Evolutionary conservation across 1,140 invertebrate species (phyloP), one percentile per base, ranked within the genome.

Genomic region (Conus betulinus): DNA sequence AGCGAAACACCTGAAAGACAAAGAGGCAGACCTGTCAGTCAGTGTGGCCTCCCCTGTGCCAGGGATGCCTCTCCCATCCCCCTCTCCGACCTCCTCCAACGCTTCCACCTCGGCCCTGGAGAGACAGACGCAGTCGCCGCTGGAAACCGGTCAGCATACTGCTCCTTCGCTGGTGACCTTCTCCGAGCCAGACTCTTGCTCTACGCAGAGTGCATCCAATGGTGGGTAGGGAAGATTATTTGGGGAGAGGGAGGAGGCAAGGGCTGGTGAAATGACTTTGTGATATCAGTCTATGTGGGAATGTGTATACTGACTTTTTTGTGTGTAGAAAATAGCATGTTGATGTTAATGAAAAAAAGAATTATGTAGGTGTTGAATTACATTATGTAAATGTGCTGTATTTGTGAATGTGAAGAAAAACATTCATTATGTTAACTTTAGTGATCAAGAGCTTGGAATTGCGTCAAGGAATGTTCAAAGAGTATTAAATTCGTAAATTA

Each of bases 141-240:
- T 87, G 88, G 91, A 92, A 53, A 79, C 51, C 6, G 27, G 85
- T 53, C 85, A 87, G 23, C 74, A 15, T 20, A 20, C 67, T 2
- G 85, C 91, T 25, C 91, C 91, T 6, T 90, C 92, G n/a, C 89
- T 91, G 51, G 93, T 95, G 88, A 93, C 94, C 52, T 93, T 96
- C n/a, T 95, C 95, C 25, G 96, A 96, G 91, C 96, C 96, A 60
- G 96, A 96, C 90, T 96, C 96, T n/a, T 96, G 95, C 88, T 95
- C 94, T 83, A 91, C 93, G 25, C 74, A 84, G 71, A 85, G 86
- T 53, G 25, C n/a, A n/a, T 67, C 79, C 84, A 67, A 25, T 23
- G 86, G 87, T 90, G 20, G 27, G 63, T 87, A 25, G 51, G 76
- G 25, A n/a, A n/a, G 67, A 7, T 11, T 20, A 20, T 20, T 11